These are phyloP conservation scores for Knipowitschia caucasica DNA, from an alignment of 2,797 vertebrate species.

Conservation along the genomic window DNA sequence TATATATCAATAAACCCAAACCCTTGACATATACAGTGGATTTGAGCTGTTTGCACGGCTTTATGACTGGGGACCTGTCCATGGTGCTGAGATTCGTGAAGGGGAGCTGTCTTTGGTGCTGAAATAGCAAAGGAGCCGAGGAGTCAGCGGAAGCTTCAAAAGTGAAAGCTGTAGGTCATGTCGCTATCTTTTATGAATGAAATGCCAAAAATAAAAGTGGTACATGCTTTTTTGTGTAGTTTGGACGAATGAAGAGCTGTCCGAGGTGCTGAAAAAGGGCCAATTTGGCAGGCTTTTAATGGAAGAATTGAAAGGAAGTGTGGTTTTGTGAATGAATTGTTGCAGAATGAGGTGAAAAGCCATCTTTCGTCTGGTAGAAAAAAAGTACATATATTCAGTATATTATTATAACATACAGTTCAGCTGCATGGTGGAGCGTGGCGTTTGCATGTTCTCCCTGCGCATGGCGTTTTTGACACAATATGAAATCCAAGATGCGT, in stretches of 20 bases:
- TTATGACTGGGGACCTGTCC: neutral
- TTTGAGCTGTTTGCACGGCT: neutral
- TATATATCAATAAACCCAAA: neutral
- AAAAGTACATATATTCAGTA: too few relatives aligned
- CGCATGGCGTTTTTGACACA: too few relatives aligned
- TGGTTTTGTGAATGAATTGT: neutral
- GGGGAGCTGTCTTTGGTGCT: neutral
- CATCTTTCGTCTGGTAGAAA: neutral
- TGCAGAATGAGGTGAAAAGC: neutral
- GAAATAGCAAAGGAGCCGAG: neutral
- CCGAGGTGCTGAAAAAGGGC: neutral
- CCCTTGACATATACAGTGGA: neutral
- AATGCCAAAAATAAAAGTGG: neutral
- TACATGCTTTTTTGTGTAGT: neutral
- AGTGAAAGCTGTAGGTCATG: neutral
- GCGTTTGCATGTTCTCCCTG: too few relatives aligned
- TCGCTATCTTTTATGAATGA: neutral
- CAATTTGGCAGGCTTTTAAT: neutral
- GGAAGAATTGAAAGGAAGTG: neutral
- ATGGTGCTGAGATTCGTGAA: slow-evolving; percentile 3
- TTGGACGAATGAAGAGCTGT: neutral
- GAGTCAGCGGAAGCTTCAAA: neutral
- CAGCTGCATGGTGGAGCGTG: too few relatives aligned
- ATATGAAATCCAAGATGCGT: too few relatives aligned
- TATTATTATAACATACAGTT: too few relatives aligned